These are phyloP conservation scores for Silurus lanzhouensis DNA, from an alignment of 2,797 vertebrate species.

Conservation along the genomic window DNA sequence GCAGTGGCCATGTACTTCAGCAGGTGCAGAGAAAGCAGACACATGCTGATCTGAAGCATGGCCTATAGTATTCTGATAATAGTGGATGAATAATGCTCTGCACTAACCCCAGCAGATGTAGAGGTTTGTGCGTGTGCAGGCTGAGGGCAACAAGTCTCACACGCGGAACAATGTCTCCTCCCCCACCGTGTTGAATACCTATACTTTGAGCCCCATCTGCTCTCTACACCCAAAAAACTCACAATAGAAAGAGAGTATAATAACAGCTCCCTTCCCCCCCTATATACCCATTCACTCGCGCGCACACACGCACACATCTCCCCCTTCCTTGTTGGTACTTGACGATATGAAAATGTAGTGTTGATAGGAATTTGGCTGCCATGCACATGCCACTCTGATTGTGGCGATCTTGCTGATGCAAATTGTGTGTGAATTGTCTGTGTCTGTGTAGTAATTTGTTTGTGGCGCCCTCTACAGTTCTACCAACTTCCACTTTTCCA, in stretches of 20 bases:
- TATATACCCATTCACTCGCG: background rate
- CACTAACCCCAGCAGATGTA: constrained; percentile 48
- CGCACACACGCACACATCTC: background rate
- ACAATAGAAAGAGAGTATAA: constrained; percentile 60
- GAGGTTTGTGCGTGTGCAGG: constrained; percentile 40
- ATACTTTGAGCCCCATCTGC: constrained; percentile 73
- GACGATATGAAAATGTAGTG: constrained; percentile 36
- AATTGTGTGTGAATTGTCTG: background rate
- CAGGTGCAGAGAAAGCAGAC: constrained; percentile 39
- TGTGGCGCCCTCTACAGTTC: constrained; percentile 22
- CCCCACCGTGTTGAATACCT: constrained; percentile 65
- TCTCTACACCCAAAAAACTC: constrained; percentile 63
- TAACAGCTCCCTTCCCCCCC: constrained; percentile 31
- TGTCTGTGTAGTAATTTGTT: background rate
- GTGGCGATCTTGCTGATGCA: background rate
- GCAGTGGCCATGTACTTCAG: constrained; percentile 26
- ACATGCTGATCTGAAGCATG: constrained; percentile 24
- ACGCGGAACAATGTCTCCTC: constrained; percentile 63
- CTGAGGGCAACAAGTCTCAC: constrained; percentile 49
- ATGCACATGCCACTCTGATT: constrained; percentile 21
- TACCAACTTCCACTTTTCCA: background rate
- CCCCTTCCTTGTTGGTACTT: background rate
- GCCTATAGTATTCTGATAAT: constrained; percentile 24
- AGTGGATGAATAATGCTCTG: constrained; percentile 36
- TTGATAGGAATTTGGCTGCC: constrained; percentile 26